phyloP scores from a whole-genome alignment of 1,140 invertebrate species.

The Onthophagus taurus region DNA sequence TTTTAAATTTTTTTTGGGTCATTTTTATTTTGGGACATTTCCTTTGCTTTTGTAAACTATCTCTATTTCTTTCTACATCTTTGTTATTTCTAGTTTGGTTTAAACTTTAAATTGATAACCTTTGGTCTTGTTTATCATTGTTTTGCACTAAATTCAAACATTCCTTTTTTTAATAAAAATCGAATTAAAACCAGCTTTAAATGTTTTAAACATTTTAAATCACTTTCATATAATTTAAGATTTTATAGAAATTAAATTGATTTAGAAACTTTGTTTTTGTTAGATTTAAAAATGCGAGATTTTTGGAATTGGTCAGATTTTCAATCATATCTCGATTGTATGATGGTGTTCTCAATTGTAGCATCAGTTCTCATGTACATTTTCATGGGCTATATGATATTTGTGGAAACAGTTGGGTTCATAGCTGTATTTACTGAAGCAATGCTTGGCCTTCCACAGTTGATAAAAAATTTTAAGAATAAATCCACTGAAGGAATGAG shows the following conservation, averaged over 20 bases:
- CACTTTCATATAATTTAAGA: no score
- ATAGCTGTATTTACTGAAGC: constrained; percentile 93
- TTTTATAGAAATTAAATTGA: no score
- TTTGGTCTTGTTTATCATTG: background rate
- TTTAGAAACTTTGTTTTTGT: no score
- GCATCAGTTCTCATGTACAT: constrained; percentile 81
- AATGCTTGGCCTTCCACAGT: constrained; percentile 89
- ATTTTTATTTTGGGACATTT: background rate
- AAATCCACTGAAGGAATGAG: constrained; percentile 96
- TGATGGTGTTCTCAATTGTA: constrained; percentile 74
- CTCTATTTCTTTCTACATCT: background rate
- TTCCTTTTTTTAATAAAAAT: no score
- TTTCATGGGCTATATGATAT: constrained; percentile 67
- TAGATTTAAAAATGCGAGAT: constrained; percentile 76
- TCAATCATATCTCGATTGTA: constrained; percentile 89
- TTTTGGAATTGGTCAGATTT: constrained; percentile 99
- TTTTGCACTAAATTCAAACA: background rate
- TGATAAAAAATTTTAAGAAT: constrained; percentile 77
- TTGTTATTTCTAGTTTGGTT: background rate
- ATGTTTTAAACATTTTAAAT: no score
- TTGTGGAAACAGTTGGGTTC: constrained; percentile 87
- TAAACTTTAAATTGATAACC: background rate
- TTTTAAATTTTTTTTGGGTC: constrained; percentile 9
- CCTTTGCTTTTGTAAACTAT: constrained; percentile 7
- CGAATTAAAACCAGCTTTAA: no score